Conservation (phyloP, 2,113 vertebrate genomes). For the Calonectris borealis region DNA sequence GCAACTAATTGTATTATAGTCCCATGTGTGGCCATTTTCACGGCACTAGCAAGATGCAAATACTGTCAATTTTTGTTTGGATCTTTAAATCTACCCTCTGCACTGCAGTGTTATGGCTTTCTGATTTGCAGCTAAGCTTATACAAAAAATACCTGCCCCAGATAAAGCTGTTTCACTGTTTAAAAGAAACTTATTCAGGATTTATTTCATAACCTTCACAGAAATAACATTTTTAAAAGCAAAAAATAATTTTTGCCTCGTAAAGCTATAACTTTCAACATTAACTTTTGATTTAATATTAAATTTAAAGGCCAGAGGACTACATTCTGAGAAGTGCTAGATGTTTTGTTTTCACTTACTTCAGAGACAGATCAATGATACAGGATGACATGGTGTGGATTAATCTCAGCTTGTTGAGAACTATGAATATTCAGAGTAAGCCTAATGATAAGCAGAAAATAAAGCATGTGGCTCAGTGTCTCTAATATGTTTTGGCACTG, state of each 20-base stretch:
- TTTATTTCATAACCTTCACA: background rate
- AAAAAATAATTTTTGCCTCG: background rate
- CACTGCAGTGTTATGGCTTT: background rate
- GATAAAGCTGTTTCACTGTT: background rate
- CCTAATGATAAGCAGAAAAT: conserved; percentile 19
- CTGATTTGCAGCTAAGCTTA: background rate
- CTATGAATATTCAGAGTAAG: conserved; percentile 28
- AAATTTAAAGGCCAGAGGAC: background rate
- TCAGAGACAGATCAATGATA: background rate
- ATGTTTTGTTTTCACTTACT: background rate
- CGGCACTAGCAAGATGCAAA: background rate
- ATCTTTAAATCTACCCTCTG: background rate
- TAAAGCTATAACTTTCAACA: background rate
- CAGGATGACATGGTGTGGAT: background rate
- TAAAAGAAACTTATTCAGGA: background rate
- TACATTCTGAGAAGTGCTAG: background rate
- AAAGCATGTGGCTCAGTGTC: background rate
- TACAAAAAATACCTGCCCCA: background rate
- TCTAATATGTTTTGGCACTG: background rate
- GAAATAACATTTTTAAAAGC: background rate
- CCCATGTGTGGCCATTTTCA: background rate
- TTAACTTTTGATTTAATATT: background rate
- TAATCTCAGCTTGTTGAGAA: background rate
- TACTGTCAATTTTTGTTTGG: background rate
- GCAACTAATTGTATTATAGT: background rate